phyloP scores from a whole-genome alignment of 2,888 invertebrate genomes.

The Dynastes grantii region DNA sequence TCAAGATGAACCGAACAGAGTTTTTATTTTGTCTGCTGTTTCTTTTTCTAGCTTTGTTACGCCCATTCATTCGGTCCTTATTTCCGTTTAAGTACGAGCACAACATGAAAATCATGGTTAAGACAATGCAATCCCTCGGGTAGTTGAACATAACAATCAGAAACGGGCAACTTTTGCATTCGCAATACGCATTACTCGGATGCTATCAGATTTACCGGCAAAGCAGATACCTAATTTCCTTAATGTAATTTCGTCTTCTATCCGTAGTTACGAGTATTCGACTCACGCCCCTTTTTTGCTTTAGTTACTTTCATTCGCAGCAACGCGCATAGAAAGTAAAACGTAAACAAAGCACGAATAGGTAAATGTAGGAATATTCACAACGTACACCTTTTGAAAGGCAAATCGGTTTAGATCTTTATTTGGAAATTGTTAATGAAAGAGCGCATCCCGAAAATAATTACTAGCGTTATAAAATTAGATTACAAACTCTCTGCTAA shows the following conservation, averaged over 20 bases:
- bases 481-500: neutral
- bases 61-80: constrained; percentile 18
- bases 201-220: constrained; percentile 53
- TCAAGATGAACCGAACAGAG: neutral
- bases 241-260: constrained; percentile 59
- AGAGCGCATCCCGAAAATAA: neutral
- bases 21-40: constrained; percentile 14
- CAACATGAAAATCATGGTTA: constrained; percentile 40
- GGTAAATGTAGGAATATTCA: neutral
- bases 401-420: constrained; percentile 14
- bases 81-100: constrained; percentile 37
- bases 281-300: constrained; percentile 40
- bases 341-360: constrained; percentile 29
- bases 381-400: neutral
- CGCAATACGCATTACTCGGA: constrained; percentile 54
- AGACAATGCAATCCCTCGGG: constrained; percentile 52
- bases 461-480: neutral
- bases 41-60: neutral
- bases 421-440: neutral
- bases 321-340: constrained; percentile 30
- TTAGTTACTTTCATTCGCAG: constrained; percentile 26
- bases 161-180: constrained; percentile 53
- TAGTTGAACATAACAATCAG: constrained; percentile 52
- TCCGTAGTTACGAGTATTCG: constrained; percentile 41
- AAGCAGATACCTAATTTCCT: constrained; percentile 60